phyloP scores from a whole-genome alignment of 1,140 invertebrate species.

The Lepidurus couesii region DNA sequence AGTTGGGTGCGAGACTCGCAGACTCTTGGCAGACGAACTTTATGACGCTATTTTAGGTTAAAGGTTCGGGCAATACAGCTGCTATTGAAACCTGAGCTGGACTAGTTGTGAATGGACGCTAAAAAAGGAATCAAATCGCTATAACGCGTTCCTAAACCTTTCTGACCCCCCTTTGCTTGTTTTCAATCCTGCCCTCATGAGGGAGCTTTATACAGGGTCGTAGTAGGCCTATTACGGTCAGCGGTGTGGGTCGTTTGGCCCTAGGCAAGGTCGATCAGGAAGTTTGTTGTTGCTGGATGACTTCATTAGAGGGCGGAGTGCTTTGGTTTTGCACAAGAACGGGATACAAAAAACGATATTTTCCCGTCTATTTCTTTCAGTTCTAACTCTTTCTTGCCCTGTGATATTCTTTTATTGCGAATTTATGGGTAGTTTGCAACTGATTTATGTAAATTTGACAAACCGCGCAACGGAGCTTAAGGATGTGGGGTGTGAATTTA shows the following conservation, averaged over 20 bases:
- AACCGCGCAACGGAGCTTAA: too few species aligned
- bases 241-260: not conserved
- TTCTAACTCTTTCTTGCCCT: too few species aligned
- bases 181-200: not conserved
- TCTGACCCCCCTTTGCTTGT: not conserved
- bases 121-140: not conserved
- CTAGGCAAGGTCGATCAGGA: not conserved
- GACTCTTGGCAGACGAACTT: not conserved
- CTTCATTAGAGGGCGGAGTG: too few species aligned
- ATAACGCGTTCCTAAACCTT: not conserved
- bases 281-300: not conserved
- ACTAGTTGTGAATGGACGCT: not conserved
- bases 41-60: slow-evolving; percentile 10
- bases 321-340: too few species aligned
- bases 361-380: too few species aligned
- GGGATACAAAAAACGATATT: too few species aligned
- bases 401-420: too few species aligned
- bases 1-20: not conserved
- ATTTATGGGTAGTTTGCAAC: too few species aligned
- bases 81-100: not conserved
- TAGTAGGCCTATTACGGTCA: not conserved
- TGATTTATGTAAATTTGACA: too few species aligned
- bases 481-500: too few species aligned
- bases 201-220: not conserved
- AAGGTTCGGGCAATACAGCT: slow-evolving; percentile 12